Percentiles rank a stretch among this genome's conserved stretches.
Evolutionary conservation across 2,113 vertebrate species (phyloP).

Genomic region (Odontophorus gujanensis): DNA sequence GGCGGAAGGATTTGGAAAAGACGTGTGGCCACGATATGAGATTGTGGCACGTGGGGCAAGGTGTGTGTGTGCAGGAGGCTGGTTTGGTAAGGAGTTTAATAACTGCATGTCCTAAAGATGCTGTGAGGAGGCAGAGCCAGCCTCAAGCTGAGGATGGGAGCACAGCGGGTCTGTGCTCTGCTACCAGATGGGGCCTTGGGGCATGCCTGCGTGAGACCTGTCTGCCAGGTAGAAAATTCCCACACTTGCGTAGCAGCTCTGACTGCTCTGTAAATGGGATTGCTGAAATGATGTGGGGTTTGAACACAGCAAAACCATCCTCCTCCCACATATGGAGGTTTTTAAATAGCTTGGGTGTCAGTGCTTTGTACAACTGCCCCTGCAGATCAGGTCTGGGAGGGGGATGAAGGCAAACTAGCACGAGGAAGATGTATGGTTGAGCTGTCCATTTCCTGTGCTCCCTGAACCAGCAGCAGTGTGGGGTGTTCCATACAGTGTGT

Average conservation of each 20-base stretch:
- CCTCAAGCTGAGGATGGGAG: not conserved
- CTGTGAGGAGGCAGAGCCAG: not conserved
- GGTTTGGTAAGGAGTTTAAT: not conserved
- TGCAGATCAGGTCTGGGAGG: not conserved
- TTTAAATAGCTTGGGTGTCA: not conserved
- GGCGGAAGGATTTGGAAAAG: not conserved
- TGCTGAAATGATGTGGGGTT: not conserved
- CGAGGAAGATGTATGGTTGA: not conserved
- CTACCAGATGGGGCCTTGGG: not conserved
- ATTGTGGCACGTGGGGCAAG: not conserved
- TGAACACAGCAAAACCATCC: not conserved
- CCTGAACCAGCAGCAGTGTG: not conserved
- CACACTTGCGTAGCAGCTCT: not conserved
- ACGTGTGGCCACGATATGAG: not conserved
- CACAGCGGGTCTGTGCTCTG: not conserved
- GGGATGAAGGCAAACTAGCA: not conserved
- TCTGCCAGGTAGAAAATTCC: not conserved
- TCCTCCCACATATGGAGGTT: not conserved
- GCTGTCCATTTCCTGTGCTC: not conserved
- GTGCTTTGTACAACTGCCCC: not conserved
- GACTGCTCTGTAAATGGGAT: not conserved
- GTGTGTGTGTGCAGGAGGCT: not conserved
- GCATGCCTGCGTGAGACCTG: not conserved
- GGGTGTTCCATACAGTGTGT: not conserved
- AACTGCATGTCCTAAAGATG: not conserved